Evolutionary conservation across 2,797 vertebrate species (phyloP).

Genomic region (Enteromius paludinosus): DNA sequence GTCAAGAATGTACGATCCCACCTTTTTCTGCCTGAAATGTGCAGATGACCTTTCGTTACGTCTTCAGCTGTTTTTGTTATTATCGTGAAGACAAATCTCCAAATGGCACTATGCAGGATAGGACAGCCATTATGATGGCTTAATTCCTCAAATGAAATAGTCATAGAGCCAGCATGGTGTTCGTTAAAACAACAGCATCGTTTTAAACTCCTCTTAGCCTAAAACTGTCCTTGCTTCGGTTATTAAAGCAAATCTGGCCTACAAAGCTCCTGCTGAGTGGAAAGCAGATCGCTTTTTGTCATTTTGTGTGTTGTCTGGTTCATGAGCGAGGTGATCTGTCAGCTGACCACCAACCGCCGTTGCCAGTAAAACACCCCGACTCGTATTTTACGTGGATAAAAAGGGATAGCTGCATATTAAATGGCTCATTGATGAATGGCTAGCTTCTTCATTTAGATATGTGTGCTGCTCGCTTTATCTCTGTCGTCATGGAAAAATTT

Average conservation of each 20-base stretch:
- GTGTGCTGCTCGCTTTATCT: background rate
- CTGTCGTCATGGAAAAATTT: background rate
- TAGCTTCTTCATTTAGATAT: constrained; percentile 18
- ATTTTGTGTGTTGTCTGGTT: constrained; percentile 45
- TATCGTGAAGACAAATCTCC: constrained; percentile 22
- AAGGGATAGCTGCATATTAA: constrained; percentile 41
- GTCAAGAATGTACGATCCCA: background rate
- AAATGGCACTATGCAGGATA: constrained; percentile 30
- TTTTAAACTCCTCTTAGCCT: constrained; percentile 37
- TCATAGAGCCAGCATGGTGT: background rate
- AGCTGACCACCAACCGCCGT: constrained; percentile 38
- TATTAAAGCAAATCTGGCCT: constrained; percentile 37
- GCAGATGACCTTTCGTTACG: constrained; percentile 9
- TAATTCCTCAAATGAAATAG: constrained; percentile 32
- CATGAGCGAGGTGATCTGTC: constrained; percentile 34
- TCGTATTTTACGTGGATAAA: constrained; percentile 17
- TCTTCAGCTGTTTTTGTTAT: constrained; percentile 14
- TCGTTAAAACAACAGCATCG: constrained; percentile 31
- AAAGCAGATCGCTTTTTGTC: constrained; percentile 19
- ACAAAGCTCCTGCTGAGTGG: constrained; percentile 20
- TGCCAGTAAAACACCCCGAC: constrained; percentile 15
- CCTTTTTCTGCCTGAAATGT: background rate
- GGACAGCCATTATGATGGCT: constrained; percentile 21
- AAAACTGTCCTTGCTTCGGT: constrained; percentile 28
- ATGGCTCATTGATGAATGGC: constrained; percentile 29